A percentile compares a stretch with the other conserved stretches of the same genome.
These are phyloP conservation scores for Heteromormyrus szaboi DNA, from an alignment of 2,797 vertebrate genomes.

Conservation along the genomic window DNA sequence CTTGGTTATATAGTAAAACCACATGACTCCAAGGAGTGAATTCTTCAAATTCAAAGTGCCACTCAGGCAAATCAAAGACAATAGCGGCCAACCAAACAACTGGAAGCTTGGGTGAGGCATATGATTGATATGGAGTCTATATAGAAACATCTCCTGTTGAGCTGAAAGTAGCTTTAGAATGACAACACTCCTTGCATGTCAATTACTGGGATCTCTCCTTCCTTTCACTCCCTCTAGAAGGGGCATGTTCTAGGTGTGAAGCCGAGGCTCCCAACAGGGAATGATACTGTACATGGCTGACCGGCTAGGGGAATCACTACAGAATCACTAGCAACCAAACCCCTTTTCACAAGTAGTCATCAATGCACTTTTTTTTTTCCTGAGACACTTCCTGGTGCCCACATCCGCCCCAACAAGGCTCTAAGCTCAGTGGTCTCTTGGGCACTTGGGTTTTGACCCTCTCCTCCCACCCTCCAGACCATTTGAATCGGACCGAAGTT, in stretches of 20 bases:
- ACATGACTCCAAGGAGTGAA: constrained; percentile 2
- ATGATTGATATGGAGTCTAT: background rate
- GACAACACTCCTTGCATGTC: background rate
- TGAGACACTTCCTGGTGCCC: constrained; percentile 14
- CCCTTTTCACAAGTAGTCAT: constrained; percentile 18
- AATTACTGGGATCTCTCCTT: background rate
- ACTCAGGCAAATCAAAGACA: background rate
- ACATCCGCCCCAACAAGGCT: background rate
- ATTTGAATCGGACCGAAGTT: background rate
- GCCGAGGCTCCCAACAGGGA: background rate
- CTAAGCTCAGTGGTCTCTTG: background rate
- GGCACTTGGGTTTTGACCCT: background rate
- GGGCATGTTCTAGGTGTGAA: background rate
- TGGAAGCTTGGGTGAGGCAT: background rate
- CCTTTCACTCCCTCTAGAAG: background rate
- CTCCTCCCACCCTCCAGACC: background rate
- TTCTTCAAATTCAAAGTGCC: constrained; percentile 15
- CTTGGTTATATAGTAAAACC: background rate
- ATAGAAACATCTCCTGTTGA: background rate
- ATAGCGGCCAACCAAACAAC: background rate
- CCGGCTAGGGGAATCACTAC: background rate
- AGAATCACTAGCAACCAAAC: background rate
- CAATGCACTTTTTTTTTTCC: constrained; percentile 19
- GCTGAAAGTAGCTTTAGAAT: background rate
- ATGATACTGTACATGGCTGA: background rate